phyloP scores from a whole-genome alignment of 2,113 vertebrate species.

The Austrofundulus limnaeus region DNA sequence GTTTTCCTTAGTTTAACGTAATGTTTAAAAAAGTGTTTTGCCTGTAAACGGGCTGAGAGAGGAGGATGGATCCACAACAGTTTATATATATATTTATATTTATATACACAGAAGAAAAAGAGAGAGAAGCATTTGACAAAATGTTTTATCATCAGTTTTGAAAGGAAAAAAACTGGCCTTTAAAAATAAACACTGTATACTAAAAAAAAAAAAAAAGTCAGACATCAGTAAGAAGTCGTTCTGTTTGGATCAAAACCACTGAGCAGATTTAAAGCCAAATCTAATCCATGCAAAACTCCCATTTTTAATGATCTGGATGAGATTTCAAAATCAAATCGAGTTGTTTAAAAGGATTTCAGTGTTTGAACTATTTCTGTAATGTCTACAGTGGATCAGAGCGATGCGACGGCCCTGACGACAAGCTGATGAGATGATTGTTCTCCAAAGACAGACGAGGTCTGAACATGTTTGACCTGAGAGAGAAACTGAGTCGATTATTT shows the following conservation, averaged over 20 bases:
- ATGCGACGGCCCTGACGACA: conserved; percentile 10
- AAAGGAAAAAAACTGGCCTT: conserved; percentile 54
- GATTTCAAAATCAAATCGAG: conserved; percentile 12
- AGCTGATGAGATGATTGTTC: conserved; percentile 36
- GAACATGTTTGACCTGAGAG: conserved; percentile 69
- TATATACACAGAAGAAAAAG: conserved; percentile 49
- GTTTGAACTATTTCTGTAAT: conserved; percentile 3
- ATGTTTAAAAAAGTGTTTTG: conserved; percentile 68
- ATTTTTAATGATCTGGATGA: conserved; percentile 23
- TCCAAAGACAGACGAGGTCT: conserved; percentile 55
- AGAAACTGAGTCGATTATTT: conserved; percentile 48
- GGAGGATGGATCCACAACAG: conserved; percentile 63
- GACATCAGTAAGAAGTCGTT: conserved; percentile 26
- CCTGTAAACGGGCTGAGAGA: conserved; percentile 68
- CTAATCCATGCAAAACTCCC: conserved; percentile 29
- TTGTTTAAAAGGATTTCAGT: conserved; percentile 12
- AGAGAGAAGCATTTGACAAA: conserved; percentile 36
- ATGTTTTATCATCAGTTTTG: conserved; percentile 28
- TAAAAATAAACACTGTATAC: too few species aligned
- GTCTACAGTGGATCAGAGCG: conserved; percentile 17
- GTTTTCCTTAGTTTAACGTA: conserved; percentile 48
- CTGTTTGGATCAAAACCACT: conserved; percentile 30
- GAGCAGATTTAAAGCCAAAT: conserved; percentile 35
- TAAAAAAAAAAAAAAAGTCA: conserved; percentile 54
- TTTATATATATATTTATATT: conserved; percentile 57